These are phyloP conservation scores for Lepus oiostolus DNA, from an alignment of 2,797 vertebrate species.

Conservation along the genomic window DNA sequence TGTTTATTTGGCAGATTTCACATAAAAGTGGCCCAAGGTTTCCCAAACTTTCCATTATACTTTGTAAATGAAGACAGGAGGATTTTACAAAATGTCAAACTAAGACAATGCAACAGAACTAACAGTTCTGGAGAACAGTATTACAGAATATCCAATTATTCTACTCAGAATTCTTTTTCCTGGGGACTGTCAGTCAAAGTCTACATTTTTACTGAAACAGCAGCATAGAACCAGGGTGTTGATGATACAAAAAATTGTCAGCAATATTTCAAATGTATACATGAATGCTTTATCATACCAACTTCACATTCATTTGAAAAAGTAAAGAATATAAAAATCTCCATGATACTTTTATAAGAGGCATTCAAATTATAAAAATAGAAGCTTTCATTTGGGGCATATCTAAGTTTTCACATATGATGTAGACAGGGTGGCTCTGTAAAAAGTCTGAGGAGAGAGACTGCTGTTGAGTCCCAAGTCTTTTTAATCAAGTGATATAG, in stretches of 20 bases:
- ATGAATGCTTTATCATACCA: neutral
- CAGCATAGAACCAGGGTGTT: neutral
- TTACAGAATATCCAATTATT: constrained; percentile 66
- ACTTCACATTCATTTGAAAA: constrained; percentile 24
- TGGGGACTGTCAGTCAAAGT: constrained; percentile 60
- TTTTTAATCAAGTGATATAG: neutral
- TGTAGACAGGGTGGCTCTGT: accelerated
- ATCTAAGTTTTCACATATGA: neutral
- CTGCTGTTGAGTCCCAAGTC: neutral
- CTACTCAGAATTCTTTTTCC: constrained; percentile 57
- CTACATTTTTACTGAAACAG: neutral
- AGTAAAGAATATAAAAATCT: neutral
- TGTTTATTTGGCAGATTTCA: constrained; percentile 67
- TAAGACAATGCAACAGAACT: constrained; percentile 59
- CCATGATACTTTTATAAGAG: neutral
- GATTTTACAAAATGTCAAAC: constrained; percentile 76
- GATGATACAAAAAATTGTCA: neutral
- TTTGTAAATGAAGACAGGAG: constrained; percentile 63
- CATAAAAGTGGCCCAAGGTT: constrained; percentile 49
- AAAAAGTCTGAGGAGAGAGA: neutral
- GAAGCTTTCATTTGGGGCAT: neutral
- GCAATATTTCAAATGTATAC: neutral
- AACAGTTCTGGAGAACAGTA: constrained; percentile 40
- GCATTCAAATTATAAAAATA: neutral
- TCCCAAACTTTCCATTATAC: constrained; percentile 60